phyloP scores from a whole-genome alignment of 2,888 invertebrate genomes.

The Dorcus parallelipipedus region DNA sequence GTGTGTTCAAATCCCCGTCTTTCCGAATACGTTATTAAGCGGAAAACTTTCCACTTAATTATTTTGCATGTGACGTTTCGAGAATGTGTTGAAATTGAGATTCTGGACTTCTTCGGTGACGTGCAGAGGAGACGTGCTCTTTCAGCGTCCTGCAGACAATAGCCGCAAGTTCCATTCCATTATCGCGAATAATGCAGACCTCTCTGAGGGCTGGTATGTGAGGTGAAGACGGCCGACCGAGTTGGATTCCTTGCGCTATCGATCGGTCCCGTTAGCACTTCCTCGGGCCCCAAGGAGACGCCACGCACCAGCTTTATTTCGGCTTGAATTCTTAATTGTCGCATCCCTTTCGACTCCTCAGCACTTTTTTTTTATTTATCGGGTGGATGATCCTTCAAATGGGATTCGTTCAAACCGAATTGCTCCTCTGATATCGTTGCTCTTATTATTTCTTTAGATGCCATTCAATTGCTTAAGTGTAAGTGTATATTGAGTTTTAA shows the following conservation, averaged over 20 bases:
- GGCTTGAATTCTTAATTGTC: neutral
- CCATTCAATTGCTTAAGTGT: no score
- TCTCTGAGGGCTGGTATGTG: constrained; percentile 21
- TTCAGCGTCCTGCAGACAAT: constrained; percentile 23
- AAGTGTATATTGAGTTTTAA: no score
- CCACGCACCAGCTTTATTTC: constrained; percentile 20
- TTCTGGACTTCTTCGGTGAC: constrained; percentile 14
- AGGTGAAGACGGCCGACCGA: constrained; percentile 19
- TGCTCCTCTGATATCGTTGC: no score
- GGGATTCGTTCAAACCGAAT: no score
- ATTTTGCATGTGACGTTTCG: no score
- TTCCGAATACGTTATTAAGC: no score
- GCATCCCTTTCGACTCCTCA: no score
- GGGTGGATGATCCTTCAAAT: no score
- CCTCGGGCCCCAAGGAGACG: constrained; percentile 21
- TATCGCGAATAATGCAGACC: constrained; percentile 26
- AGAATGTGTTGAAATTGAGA: neutral
- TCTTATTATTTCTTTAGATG: no score
- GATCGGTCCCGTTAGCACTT: constrained; percentile 21
- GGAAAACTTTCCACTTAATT: no score
- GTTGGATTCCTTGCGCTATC: constrained; percentile 19
- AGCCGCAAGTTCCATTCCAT: constrained; percentile 24
- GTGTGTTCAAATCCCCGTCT: no score
- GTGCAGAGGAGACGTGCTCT: constrained; percentile 22
- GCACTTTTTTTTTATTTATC: no score